Percentiles rank a stretch among this genome's conserved stretches.
Evolutionary conservation across 2,113 vertebrate species (phyloP).

Genomic region (Empidonax alnorum): DNA sequence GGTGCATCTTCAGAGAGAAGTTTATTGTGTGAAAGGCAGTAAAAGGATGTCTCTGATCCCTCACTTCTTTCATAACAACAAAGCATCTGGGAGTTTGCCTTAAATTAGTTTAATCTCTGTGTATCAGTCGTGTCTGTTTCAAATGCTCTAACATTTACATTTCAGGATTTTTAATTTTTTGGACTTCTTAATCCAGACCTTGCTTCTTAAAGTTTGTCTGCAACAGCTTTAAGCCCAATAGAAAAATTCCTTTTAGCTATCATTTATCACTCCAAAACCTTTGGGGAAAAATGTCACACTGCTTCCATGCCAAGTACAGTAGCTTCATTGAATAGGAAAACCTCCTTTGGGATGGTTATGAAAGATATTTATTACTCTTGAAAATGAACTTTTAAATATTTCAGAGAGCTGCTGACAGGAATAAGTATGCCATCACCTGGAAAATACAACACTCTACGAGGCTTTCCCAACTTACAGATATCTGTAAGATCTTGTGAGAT

Average conservation of each 20-base stretch:
- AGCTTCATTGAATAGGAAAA: slow-evolving; percentile 34
- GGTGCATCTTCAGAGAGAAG: not conserved
- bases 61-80: not conserved
- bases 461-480: not conserved
- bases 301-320: slow-evolving; percentile 26
- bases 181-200: not conserved
- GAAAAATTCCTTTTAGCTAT: slow-evolving; percentile 11
- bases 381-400: slow-evolving; percentile 45
- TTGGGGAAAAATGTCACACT: slow-evolving; percentile 17
- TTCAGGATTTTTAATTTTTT: not conserved
- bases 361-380: slow-evolving; percentile 51
- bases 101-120: not conserved
- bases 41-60: not conserved
- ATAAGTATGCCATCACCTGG: not conserved
- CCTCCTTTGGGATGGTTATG: slow-evolving; percentile 39
- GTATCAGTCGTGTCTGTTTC: not conserved
- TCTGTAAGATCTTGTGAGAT: not conserved
- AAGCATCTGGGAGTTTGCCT: not conserved
- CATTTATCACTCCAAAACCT: slow-evolving; percentile 35
- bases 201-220: not conserved
- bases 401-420: slow-evolving; percentile 8
- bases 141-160: not conserved
- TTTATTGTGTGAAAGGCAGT: not conserved
- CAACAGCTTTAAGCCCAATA: not conserved
- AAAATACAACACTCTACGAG: not conserved